phyloP scores from a whole-genome alignment of 2,888 invertebrate species.

The Sinhomidia bicolor region DNA sequence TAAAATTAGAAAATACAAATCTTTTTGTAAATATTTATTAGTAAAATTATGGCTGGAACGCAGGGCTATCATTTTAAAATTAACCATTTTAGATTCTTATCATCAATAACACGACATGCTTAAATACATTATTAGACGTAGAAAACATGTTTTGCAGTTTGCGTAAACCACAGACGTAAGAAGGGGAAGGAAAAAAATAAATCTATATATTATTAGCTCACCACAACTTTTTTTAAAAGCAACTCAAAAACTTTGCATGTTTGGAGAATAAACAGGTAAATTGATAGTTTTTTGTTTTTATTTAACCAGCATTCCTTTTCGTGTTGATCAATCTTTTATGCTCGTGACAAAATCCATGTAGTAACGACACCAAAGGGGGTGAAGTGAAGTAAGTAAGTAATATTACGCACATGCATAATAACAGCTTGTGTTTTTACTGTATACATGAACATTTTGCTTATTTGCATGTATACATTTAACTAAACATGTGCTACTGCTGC shows the following conservation, averaged over 20 bases:
- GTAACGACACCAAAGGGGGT: constrained; percentile 65
- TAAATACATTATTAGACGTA: too few relatives aligned
- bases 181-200: neutral
- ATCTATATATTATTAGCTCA: neutral
- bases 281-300: constrained; percentile 64
- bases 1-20: neutral
- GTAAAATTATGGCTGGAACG: neutral
- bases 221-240: neutral
- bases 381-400: constrained; percentile 46
- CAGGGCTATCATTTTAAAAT: constrained; percentile 4
- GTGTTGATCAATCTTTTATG: constrained; percentile 72
- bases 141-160: neutral
- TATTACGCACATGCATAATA: constrained; percentile 44
- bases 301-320: constrained; percentile 61
- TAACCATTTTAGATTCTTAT: constrained; percentile 34
- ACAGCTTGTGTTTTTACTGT: neutral
- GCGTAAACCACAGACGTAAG: neutral
- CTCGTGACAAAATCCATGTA: constrained; percentile 75
- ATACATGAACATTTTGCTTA: too few relatives aligned
- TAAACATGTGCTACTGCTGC: neutral
- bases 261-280: constrained; percentile 18
- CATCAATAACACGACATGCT: neutral
- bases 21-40: neutral
- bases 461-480: neutral
- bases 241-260: constrained; percentile 17